Evolutionary conservation across 1,140 invertebrate species (phyloP), one percentile per base, ranked within the genome.

Genomic region (Sitobion miscanthi): DNA sequence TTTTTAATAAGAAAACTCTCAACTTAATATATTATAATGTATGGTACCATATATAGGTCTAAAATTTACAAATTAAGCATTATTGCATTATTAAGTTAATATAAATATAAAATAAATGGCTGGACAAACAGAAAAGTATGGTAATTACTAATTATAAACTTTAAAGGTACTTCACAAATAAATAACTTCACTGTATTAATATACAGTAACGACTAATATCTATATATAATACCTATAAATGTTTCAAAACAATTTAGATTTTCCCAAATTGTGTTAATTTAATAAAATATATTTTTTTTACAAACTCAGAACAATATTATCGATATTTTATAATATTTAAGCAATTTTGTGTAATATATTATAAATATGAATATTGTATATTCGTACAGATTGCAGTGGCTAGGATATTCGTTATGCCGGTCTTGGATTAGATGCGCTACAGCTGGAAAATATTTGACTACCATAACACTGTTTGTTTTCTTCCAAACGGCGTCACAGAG

Each of bases 391-490:
- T 93, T 93, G 49, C 91, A 93, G 20, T 85, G 77, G 77, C 11
- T 93, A 17, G 91, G 91, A 62, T 93, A 85, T 85, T 93, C 91
- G 8, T 25, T 93, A 9, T 93, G 91, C n/a, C 91, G 91, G 38
- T 93, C 91, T 45, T 93, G 91, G 91, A 93, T 93, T 30, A 93
- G 91, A 93, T 93, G 77, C 9, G 91, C 91, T 45, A 93, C 91
- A 25, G 91, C 23, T n/a, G 91, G 82, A 45, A 93, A 86, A 86
- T 93, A 85, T 93, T 85, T 93, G 23, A 42, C 45, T 30, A 57
- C 49, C 35, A 42, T 93, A 57, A 93, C 69, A 20, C 3, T 85
- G 23, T 93, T 86, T 45, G 45, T 93, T 85, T 93, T 93, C 38
- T 93, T 86, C 23, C 91, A 93, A 86, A 93, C 82, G 17, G 82